A percentile compares a stretch with the other conserved stretches of the same genome.
These are phyloP conservation scores for Anser cygnoides DNA, from an alignment of 2,113 vertebrate genomes.

Conservation along the genomic window DNA sequence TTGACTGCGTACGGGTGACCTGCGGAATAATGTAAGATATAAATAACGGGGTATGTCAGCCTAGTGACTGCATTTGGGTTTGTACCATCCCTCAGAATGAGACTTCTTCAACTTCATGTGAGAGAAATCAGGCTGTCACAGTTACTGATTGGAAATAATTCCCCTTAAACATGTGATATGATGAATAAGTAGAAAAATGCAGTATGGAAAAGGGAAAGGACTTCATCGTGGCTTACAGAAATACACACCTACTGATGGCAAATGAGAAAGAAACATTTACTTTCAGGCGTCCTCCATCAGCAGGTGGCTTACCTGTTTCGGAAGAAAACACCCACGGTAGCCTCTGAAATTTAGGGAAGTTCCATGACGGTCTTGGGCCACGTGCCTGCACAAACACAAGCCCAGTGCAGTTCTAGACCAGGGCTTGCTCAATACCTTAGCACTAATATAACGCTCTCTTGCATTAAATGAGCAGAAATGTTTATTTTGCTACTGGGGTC, in stretches of 20 bases:
- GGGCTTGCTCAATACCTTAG: neutral
- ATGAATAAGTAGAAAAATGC: neutral
- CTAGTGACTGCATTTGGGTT: fast-evolving
- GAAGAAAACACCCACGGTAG: neutral
- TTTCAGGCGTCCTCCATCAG: neutral
- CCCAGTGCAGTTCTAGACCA: neutral
- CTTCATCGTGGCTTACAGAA: neutral
- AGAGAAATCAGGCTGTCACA: neutral
- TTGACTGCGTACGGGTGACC: neutral
- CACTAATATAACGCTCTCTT: neutral
- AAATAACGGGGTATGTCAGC: neutral
- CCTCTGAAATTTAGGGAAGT: neutral
- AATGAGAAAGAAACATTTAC: neutral
- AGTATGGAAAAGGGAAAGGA: neutral
- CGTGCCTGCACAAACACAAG: neutral
- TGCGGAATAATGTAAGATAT: neutral
- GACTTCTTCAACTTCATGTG: neutral
- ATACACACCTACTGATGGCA: neutral
- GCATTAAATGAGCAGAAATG: neutral
- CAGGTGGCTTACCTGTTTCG: neutral
- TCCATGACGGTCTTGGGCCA: neutral
- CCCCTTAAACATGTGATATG: neutral
- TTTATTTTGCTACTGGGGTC: neutral
- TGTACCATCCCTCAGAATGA: neutral
- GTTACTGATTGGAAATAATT: neutral